These are phyloP conservation scores for Boloria selene DNA, from an alignment of 2,888 invertebrate species.

Conservation along the genomic window DNA sequence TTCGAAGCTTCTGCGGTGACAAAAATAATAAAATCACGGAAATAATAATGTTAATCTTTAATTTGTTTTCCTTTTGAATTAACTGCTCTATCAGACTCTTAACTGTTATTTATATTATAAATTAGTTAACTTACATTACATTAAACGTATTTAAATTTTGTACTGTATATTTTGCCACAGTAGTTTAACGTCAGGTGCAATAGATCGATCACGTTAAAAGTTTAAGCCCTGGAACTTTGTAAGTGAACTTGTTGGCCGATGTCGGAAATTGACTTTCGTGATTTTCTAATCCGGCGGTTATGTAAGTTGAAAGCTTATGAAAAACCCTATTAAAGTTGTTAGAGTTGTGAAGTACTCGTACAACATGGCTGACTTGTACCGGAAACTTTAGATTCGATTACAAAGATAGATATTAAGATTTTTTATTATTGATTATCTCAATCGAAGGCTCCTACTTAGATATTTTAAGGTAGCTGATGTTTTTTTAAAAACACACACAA, in stretches of 20 bases:
- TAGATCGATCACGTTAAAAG: slow-evolving; percentile 38
- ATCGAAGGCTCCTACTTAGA: too few species aligned
- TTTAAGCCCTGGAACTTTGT: slow-evolving; percentile 39
- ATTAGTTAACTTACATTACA: too few species aligned
- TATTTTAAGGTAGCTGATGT: too few species aligned
- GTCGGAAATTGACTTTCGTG: slow-evolving; percentile 38
- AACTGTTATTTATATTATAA: too few species aligned
- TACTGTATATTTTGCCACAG: neutral
- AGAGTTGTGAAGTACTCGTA: neutral
- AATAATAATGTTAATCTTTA: too few species aligned
- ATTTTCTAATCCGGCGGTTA: slow-evolving; percentile 25
- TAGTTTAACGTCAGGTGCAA: slow-evolving; percentile 26
- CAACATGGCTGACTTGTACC: slow-evolving; percentile 17
- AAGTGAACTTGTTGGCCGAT: slow-evolving; percentile 37
- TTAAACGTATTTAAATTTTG: neutral
- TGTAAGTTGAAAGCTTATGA: slow-evolving; percentile 10
- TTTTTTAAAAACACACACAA: too few species aligned
- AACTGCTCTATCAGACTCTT: too few species aligned
- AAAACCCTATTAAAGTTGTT: slow-evolving; percentile 5
- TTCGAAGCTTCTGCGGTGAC: too few species aligned
- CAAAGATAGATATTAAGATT: too few species aligned
- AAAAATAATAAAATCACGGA: too few species aligned
- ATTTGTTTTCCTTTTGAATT: too few species aligned
- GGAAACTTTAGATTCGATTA: neutral
- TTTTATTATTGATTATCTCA: too few species aligned